Evolutionary conservation across 2,888 invertebrate species (phyloP), one percentile per base, ranked within the genome.

Genomic region (Chorisops tibialis): DNA sequence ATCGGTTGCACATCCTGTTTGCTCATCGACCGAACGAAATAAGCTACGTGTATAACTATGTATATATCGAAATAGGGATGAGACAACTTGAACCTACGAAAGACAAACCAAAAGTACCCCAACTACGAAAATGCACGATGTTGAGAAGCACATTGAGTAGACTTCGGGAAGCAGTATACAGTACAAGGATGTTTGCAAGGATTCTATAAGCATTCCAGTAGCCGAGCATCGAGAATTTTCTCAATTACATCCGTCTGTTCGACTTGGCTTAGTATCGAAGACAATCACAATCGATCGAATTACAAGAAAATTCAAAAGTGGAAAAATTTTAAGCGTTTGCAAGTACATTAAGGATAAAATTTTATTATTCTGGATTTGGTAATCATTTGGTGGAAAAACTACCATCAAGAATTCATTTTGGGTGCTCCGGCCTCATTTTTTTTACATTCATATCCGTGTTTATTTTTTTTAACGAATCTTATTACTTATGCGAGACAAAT

Each of bases 1-100:
- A 59, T 63, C 48, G 35, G 52, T 49, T 35, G 54, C 48, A 63
- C 47, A 60, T 59, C 63, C 48, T 63, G 60, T 63, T 63, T 63
- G 41, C 50, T 59, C 54, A 63, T 52, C 47, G 48, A 62, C 52
- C 47, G 49, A 59, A 39, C 48, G 48, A 59, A 38, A n/a, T n/a
- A 59, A 49, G 7, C 30, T 2, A n/a, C n/a, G n/a, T n/a, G n/a
- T n/a, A n/a, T n/a, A n/a, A n/a, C n/a, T n/a, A n/a, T n/a, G n/a
- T n/a, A n/a, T n/a, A n/a, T n/a, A n/a, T n/a, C n/a, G n/a, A n/a
- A n/a, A n/a, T n/a, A n/a, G n/a, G n/a, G n/a, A n/a, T 47, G 59
- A 47, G 30, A 30, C 30, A 30, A 30, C 7, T 59, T 30, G 24
- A 38, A 35, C 24, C 49, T 38, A 38, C 59, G 35, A 48, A 59